Evolutionary conservation across 2,888 invertebrate species (phyloP).

Genomic region (Saturnia japonica): DNA sequence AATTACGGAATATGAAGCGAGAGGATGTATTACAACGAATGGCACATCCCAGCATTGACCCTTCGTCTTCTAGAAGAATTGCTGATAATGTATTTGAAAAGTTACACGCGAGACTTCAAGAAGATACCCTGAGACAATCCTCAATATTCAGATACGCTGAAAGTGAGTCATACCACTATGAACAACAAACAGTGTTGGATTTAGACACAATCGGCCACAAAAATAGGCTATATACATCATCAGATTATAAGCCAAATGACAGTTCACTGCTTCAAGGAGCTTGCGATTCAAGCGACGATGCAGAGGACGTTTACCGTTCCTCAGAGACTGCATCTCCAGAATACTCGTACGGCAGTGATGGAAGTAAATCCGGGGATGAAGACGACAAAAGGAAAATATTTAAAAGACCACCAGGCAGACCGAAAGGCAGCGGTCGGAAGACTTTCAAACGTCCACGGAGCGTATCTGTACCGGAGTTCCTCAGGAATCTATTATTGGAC

Average conservation of each 20-base stretch:
- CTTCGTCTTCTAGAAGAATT: constrained; percentile 51
- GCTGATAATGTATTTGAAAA: constrained; percentile 65
- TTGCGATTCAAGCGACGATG: constrained; percentile 72
- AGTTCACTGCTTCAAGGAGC: constrained; percentile 48
- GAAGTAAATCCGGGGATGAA: constrained; percentile 73
- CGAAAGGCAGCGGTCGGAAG: constrained; percentile 76
- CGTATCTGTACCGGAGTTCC: constrained; percentile 90
- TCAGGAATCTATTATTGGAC: constrained; percentile 89
- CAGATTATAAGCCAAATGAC: constrained; percentile 67
- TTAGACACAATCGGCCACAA: constrained; percentile 65
- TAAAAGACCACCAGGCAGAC: constrained; percentile 81
- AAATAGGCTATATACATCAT: constrained; percentile 54
- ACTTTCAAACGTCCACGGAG: constrained; percentile 71
- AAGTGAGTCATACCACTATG: constrained; percentile 55
- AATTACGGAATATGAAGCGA: constrained; percentile 61
- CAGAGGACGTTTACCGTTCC: constrained; percentile 63
- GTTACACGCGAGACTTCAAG: constrained; percentile 60
- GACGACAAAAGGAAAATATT: constrained; percentile 70
- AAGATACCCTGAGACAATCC: constrained; percentile 59
- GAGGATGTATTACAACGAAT: constrained; percentile 66
- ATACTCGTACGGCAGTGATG: constrained; percentile 69
- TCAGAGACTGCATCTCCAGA: constrained; percentile 70
- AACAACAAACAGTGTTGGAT: constrained; percentile 62
- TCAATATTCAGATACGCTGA: constrained; percentile 66
- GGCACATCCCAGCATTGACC: constrained; percentile 60